phyloP scores from a whole-genome alignment of 1,140 invertebrate species.

The Neuroterus valhalla region DNA sequence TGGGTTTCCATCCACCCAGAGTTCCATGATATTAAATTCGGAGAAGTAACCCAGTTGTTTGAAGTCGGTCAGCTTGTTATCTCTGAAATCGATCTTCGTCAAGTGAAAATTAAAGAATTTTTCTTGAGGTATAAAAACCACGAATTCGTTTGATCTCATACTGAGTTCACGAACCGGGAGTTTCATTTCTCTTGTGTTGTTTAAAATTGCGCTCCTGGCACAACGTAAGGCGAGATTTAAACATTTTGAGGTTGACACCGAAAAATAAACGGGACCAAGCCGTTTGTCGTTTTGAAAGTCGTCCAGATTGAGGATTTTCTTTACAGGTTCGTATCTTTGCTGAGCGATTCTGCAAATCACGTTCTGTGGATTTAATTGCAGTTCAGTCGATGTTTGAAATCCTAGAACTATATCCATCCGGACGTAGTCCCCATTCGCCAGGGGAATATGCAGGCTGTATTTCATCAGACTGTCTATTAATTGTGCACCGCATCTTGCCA shows the following conservation, averaged over 20 bases:
- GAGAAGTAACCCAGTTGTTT: constrained; percentile 63
- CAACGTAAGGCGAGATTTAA: constrained; percentile 62
- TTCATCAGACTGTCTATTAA: constrained; percentile 63
- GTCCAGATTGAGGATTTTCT: constrained; percentile 65
- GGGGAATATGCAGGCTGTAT: constrained; percentile 56
- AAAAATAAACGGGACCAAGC: constrained; percentile 65
- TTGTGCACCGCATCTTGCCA: constrained; percentile 59
- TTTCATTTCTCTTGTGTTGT: constrained; percentile 44
- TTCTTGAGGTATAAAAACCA: constrained; percentile 56
- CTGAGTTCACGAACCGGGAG: constrained; percentile 65
- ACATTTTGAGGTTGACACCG: constrained; percentile 61
- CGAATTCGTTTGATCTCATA: constrained; percentile 62
- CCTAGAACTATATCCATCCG: constrained; percentile 67
- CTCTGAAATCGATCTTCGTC: constrained; percentile 63
- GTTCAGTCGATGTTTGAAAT: constrained; percentile 55
- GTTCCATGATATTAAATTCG: constrained; percentile 68
- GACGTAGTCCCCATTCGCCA: constrained; percentile 54
- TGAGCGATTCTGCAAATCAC: constrained; percentile 57
- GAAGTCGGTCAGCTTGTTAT: constrained; percentile 66
- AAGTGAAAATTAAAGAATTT: constrained; percentile 65
- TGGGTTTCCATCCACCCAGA: constrained; percentile 72
- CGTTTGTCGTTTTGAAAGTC: constrained; percentile 66
- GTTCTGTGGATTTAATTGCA: constrained; percentile 61
- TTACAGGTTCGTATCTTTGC: constrained; percentile 56
- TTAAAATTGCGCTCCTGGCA: constrained; percentile 51